Conservation (phyloP, 2,888 invertebrate species). For the Cryptus viduatorius region DNA sequence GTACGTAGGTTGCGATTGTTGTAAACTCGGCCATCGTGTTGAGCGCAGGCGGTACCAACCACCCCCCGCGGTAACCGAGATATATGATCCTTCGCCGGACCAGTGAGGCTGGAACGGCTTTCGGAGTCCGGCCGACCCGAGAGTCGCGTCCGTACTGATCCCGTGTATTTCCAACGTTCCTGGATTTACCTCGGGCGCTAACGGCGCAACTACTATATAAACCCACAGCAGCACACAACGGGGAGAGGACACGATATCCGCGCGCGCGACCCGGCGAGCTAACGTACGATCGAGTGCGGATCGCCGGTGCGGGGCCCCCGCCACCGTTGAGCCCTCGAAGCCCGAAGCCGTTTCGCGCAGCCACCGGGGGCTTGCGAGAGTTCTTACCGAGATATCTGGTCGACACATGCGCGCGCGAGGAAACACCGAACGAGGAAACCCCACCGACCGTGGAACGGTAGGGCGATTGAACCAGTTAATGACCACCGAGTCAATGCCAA, state of each 20-base stretch:
- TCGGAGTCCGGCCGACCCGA: constrained; percentile 80
- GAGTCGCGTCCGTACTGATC: constrained; percentile 80
- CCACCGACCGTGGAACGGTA: constrained; percentile 2
- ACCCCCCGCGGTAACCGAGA: constrained; percentile 69
- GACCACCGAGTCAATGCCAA: constrained; percentile 27
- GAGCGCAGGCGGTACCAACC: background rate
- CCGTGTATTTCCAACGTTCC: constrained; percentile 65
- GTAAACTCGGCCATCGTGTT: constrained; percentile 74
- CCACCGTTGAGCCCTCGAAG: constrained; percentile 41
- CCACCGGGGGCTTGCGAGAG: constrained; percentile 49
- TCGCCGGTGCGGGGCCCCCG: constrained; percentile 62
- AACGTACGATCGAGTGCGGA: constrained; percentile 71
- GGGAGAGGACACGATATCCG: constrained; percentile 36
- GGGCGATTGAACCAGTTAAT: constrained; percentile 33
- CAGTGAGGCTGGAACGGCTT: constrained; percentile 80
- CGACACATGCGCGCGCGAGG: constrained; percentile 62
- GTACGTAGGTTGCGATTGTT: constrained; percentile 82
- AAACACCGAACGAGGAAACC: constrained; percentile 13
- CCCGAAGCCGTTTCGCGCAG: constrained; percentile 57
- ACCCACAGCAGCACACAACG: constrained; percentile 31
- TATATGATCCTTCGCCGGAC: constrained; percentile 85
- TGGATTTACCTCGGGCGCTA: constrained; percentile 68
- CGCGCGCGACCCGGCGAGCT: constrained; percentile 68
- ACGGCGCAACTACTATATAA: constrained; percentile 61
- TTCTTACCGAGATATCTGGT: constrained; percentile 23